phyloP scores from a whole-genome alignment of 2,113 vertebrate species.

The Xenotilapia longispinis region DNA sequence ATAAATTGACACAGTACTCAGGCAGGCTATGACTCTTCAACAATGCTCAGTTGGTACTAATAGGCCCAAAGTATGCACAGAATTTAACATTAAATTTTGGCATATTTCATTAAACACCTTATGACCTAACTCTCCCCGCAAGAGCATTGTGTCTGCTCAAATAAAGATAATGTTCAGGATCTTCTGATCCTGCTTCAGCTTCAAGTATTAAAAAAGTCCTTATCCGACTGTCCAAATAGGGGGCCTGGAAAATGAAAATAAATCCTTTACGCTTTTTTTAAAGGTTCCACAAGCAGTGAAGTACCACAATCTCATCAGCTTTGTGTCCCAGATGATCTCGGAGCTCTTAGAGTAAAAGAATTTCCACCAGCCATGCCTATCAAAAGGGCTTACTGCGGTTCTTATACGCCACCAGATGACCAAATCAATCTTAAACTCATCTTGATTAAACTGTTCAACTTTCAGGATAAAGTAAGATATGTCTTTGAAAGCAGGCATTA shows the following conservation, averaged over 20 bases:
- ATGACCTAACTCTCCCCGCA: rapidly evolving
- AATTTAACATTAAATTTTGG: not conserved
- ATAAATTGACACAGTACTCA: not conserved
- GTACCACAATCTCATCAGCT: not conserved
- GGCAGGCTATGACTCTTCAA: not conserved
- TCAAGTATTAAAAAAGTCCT: not conserved
- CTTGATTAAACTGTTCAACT: not conserved
- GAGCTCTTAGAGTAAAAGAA: not conserved
- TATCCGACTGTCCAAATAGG: not conserved
- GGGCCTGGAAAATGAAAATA: not conserved
- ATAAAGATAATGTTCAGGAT: not conserved
- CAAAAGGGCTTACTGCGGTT: not conserved
- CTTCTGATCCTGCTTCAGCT: not conserved
- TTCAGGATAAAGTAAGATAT: not conserved
- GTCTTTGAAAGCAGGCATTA: not conserved
- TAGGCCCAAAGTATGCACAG: not conserved
- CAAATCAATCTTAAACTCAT: not conserved
- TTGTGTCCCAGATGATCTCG: not conserved
- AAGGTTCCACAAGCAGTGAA: not conserved
- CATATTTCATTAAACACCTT: not conserved
- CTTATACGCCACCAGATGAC: not conserved
- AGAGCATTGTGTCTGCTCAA: not conserved
- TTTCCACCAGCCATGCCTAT: not conserved
- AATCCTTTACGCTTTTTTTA: not conserved
- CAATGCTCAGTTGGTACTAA: not conserved